Percentiles rank a stretch among this genome's conserved stretches.
Conservation (phyloP, 2,797 vertebrate species). For the Premnoplex brunnescens region DNA sequence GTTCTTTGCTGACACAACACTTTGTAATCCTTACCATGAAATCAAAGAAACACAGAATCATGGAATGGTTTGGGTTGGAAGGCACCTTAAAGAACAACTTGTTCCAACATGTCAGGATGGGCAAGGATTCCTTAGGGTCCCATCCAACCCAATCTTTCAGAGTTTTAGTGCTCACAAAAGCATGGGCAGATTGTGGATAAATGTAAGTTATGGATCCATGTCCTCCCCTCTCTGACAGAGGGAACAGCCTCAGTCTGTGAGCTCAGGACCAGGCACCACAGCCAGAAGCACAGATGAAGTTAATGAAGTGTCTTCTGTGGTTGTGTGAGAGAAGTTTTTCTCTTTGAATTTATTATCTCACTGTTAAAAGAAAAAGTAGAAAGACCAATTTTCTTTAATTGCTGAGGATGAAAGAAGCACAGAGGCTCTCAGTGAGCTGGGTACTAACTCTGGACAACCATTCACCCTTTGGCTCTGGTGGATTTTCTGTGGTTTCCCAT, state of each 20-base stretch:
- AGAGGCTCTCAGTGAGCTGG: not conserved
- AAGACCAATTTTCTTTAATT: not conserved
- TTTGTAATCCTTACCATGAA: not conserved
- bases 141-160: not conserved
- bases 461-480: not conserved
- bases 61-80: not conserved
- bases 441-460: not conserved
- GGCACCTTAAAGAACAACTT: not conserved
- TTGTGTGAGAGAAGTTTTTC: not conserved
- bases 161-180: not conserved
- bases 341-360: not conserved
- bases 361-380: not conserved
- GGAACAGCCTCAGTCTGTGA: not conserved
- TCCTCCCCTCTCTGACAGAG: not conserved
- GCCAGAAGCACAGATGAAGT: not conserved
- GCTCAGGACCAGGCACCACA: not conserved
- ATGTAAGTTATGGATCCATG: not conserved
- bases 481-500: not conserved
- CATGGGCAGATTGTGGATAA: not conserved
- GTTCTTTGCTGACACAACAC: not conserved
- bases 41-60: not conserved
- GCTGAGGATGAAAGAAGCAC: not conserved
- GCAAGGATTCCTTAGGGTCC: not conserved
- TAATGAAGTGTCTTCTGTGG: accelerated
- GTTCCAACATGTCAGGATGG: not conserved